A percentile compares a stretch with the other conserved stretches of the same genome.
phyloP scores from a whole-genome alignment of 2,888 invertebrate genomes.

The Lasioglossum villosulum region DNA sequence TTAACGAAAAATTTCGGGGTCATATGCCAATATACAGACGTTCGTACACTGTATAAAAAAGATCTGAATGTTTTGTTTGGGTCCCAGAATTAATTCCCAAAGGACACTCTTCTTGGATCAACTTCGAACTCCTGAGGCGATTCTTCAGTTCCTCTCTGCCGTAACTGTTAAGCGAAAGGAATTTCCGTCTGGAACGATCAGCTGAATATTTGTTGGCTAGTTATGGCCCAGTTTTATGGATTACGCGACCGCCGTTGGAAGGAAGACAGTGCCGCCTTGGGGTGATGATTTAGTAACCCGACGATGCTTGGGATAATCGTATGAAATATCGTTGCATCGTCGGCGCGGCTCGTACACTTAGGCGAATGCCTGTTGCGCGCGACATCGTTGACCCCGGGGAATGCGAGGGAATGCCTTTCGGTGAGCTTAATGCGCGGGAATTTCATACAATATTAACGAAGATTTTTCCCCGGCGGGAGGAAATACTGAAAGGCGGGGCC shows the following conservation, averaged over 20 bases:
- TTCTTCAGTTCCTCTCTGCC: no score
- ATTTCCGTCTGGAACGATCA: not conserved
- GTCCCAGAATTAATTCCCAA: not conserved
- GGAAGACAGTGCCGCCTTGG: slow-evolving; percentile 42
- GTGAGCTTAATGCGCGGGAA: slow-evolving; percentile 57
- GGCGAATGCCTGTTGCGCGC: slow-evolving; percentile 47
- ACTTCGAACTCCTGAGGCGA: no score
- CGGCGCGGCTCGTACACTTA: slow-evolving; percentile 40
- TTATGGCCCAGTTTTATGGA: slow-evolving; percentile 43
- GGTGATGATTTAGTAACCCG: slow-evolving; percentile 67
- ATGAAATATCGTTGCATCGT: slow-evolving; percentile 67
- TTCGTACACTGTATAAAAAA: rapidly evolving
- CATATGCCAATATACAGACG: not conserved
- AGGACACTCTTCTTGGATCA: no score
- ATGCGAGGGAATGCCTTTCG: slow-evolving; percentile 60
- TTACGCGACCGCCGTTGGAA: slow-evolving; percentile 37
- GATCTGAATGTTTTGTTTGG: not conserved
- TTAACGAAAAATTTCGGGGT: not conserved
- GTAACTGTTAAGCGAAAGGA: not conserved
- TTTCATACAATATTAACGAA: slow-evolving; percentile 69
- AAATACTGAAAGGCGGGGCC: slow-evolving; percentile 49
- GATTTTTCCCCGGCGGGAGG: slow-evolving; percentile 43
- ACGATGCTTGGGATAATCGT: slow-evolving; percentile 68
- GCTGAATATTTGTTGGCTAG: not conserved
- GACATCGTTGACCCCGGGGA: slow-evolving; percentile 67